These are phyloP conservation scores for Petrocephalus microphthalmus DNA, from an alignment of 2,113 vertebrate species.

Conservation along the genomic window DNA sequence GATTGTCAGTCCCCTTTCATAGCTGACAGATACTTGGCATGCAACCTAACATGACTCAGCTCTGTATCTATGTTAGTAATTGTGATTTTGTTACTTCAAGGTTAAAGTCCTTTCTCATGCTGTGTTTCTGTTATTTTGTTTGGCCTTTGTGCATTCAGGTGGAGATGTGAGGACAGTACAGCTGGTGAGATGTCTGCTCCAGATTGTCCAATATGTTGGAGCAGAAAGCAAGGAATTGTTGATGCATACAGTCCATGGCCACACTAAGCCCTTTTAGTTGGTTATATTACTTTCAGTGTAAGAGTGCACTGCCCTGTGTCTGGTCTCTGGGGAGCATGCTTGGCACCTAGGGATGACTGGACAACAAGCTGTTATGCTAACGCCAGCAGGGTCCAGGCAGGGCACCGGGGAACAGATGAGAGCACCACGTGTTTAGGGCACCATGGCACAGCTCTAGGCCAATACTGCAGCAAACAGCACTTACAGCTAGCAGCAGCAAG, in stretches of 20 bases:
- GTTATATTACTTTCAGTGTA: neutral
- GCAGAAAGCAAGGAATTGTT: neutral
- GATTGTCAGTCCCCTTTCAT: neutral
- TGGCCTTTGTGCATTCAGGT: neutral
- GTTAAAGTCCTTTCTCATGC: neutral
- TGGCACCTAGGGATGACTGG: neutral
- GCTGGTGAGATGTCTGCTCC: slow-evolving; percentile 1
- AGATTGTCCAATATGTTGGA: neutral
- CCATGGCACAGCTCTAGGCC: neutral
- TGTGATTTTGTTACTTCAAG: neutral
- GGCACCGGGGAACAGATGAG: neutral
- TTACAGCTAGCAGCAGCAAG: neutral
- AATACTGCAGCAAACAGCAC: neutral
- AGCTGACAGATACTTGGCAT: neutral
- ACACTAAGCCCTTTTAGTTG: neutral
- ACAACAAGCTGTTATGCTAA: neutral
- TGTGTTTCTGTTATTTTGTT: neutral
- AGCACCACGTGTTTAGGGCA: neutral
- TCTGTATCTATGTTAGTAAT: neutral
- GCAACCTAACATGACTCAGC: neutral
- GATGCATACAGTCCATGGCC: neutral
- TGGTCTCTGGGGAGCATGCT: neutral
- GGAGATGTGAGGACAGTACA: neutral
- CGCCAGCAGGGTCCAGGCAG: neutral
- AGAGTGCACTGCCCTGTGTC: neutral